Conservation (phyloP, 2,888 invertebrate genomes). For the Exocentrus adspersus region DNA sequence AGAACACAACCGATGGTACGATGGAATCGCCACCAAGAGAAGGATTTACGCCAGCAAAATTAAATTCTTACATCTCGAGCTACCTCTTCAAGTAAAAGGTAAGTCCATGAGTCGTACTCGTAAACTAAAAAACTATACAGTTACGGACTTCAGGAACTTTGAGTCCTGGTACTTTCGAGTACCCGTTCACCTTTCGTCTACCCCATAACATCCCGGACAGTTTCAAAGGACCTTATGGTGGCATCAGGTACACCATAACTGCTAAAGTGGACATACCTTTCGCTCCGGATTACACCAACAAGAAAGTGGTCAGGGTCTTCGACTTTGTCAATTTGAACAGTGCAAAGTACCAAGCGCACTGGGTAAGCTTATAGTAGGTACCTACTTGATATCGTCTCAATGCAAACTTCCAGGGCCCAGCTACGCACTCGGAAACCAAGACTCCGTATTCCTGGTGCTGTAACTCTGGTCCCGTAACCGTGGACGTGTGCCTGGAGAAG, state of each 20-base stretch:
- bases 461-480: not conserved
- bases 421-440: too few relatives aligned
- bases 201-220: constrained; percentile 82
- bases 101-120: not conserved
- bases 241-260: constrained; percentile 84
- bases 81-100: not conserved
- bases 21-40: fast-evolving
- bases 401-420: too few relatives aligned
- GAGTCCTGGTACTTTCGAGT: constrained; percentile 76
- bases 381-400: too few relatives aligned
- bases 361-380: constrained; percentile 10
- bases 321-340: constrained; percentile 77
- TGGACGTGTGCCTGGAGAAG: not conserved
- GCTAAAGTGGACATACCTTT: constrained; percentile 83
- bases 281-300: constrained; percentile 85
- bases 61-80: not conserved
- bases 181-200: constrained; percentile 81
- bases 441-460: too few relatives aligned
- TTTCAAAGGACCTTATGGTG: constrained; percentile 77
- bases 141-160: constrained; percentile 53
- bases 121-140: too few relatives aligned
- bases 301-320: constrained; percentile 83
- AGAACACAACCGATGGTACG: not conserved
- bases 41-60: not conserved
- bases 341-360: too few relatives aligned